These are phyloP conservation scores for Phylloscopus whistleri DNA, from an alignment of 2,113 vertebrate genomes.

Conservation along the genomic window DNA sequence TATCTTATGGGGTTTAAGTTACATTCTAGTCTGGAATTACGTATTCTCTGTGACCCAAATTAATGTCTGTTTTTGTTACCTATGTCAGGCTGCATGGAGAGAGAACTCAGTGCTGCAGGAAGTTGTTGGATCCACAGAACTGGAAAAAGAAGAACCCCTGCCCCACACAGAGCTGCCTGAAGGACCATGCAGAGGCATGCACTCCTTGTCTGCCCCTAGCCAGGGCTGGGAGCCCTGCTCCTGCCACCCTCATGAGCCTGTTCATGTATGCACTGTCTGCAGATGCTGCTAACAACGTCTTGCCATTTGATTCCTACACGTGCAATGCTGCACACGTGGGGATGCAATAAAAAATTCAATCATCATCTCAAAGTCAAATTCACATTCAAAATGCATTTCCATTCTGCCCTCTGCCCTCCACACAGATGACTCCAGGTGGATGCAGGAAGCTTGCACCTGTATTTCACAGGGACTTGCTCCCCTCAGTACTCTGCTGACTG, in stretches of 20 bases:
- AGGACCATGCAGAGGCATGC: not conserved
- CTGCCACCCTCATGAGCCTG: accelerated
- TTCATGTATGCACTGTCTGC: not conserved
- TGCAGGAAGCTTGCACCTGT: not conserved
- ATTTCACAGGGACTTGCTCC: not conserved
- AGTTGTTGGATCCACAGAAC: not conserved
- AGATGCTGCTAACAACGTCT: not conserved
- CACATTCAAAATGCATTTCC: not conserved
- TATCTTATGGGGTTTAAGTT: not conserved
- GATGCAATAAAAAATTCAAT: not conserved
- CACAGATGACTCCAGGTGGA: not conserved
- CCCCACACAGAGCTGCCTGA: not conserved
- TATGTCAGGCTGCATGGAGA: not conserved
- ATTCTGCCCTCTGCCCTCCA: not conserved
- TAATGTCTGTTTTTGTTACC: not conserved
- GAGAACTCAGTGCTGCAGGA: not conserved
- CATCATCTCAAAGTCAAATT: not conserved
- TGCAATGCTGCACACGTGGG: not conserved
- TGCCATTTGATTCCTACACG: not conserved
- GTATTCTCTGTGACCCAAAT: not conserved
- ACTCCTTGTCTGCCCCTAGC: not conserved
- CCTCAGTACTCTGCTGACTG: not conserved
- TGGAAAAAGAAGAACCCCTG: not conserved
- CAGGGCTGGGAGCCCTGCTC: not conserved
- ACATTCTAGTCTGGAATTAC: not conserved